Conservation (phyloP, 1,140 invertebrate species). For the Pogonomyrmex californicus region DNA sequence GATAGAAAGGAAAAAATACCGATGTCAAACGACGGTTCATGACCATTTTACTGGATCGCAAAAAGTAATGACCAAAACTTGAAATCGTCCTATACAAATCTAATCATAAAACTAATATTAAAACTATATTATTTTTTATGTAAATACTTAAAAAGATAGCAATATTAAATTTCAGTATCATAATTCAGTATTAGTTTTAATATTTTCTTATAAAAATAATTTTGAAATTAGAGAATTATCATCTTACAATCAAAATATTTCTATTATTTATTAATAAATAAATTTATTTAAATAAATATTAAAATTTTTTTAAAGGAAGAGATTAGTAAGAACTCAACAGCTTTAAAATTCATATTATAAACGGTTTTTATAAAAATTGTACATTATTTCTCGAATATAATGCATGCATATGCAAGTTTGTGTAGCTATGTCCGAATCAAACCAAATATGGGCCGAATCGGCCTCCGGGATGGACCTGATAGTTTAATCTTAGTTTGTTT, state of each 20-base stretch:
- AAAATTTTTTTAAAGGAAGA: neutral
- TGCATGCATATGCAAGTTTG: neutral
- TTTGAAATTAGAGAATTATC: neutral
- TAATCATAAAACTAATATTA: neutral
- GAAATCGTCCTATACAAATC: neutral
- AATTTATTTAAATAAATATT: neutral
- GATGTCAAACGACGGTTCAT: neutral
- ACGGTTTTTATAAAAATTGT: neutral
- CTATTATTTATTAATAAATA: neutral
- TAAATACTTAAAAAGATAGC: neutral
- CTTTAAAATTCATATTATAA: neutral
- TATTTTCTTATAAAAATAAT: neutral
- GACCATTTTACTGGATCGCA: neutral
- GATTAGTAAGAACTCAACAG: neutral
- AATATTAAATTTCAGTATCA: neutral
- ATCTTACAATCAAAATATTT: neutral
- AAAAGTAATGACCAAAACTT: constrained; percentile 16
- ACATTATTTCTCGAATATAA: constrained; percentile 35
- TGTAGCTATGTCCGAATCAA: constrained; percentile 46
- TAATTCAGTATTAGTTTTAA: neutral
- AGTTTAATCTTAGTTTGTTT: constrained; percentile 62
- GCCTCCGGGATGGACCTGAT: constrained; percentile 21
- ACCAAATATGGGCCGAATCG: constrained; percentile 67
- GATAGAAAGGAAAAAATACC: constrained; percentile 9
- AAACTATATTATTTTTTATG: neutral